These are phyloP conservation scores for Atta texana DNA, from an alignment of 1,140 invertebrate species.

Conservation along the genomic window DNA sequence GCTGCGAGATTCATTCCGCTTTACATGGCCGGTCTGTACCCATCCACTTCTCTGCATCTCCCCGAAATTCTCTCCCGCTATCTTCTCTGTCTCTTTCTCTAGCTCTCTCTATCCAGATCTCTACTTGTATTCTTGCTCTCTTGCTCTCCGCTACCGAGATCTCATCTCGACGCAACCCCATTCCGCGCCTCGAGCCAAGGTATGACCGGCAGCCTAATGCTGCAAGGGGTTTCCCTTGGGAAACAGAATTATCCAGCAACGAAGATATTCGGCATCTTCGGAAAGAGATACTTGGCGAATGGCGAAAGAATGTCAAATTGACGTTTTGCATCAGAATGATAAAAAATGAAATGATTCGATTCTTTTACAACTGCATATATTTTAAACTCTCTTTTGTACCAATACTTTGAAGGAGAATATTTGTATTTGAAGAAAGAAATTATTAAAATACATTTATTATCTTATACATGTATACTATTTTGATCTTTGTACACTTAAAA, in stretches of 20 bases:
- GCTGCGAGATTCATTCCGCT: conserved; percentile 83
- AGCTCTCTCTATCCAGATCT: background rate
- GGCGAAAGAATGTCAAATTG: conserved; percentile 39
- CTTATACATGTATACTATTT: background rate
- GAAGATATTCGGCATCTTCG: conserved; percentile 36
- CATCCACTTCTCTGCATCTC: conserved; percentile 71
- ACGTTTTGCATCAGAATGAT: background rate
- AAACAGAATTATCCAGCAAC: conserved; percentile 53
- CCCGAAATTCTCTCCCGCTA: conserved; percentile 70
- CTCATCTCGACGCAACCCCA: conserved; percentile 73
- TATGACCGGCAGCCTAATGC: conserved; percentile 71
- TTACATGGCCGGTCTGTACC: conserved; percentile 79
- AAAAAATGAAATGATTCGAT: background rate
- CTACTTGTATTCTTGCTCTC: conserved; percentile 40
- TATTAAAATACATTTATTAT: background rate
- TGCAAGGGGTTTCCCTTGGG: conserved; percentile 17
- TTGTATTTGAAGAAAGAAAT: background rate
- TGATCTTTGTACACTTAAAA: background rate
- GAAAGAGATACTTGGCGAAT: conserved; percentile 25
- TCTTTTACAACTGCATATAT: background rate
- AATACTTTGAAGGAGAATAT: background rate
- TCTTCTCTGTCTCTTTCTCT: conserved; percentile 33
- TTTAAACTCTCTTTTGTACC: background rate
- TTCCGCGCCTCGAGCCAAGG: conserved; percentile 66
- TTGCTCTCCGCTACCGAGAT: conserved; percentile 41